phyloP scores from a whole-genome alignment of 2,113 vertebrate genomes.

The Nansenia antarctica region DNA sequence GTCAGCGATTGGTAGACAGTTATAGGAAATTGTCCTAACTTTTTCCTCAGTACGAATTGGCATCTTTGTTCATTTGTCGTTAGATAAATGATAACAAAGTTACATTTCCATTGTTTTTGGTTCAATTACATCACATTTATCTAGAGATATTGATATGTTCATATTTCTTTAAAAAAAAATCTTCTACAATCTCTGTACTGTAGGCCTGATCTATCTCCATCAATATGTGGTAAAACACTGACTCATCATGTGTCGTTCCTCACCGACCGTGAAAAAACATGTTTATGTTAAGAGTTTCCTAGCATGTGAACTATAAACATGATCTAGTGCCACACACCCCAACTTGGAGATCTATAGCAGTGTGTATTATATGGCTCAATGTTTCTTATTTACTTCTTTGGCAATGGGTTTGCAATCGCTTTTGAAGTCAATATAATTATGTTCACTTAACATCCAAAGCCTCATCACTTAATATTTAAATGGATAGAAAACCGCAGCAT shows the following conservation, averaged over 20 bases:
- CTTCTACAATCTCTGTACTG: too few species aligned
- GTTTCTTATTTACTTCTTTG: background rate
- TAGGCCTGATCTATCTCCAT: too few species aligned
- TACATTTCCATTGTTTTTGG: too few species aligned
- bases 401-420: background rate
- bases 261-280: background rate
- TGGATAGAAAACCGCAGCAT: background rate
- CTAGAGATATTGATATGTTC: too few species aligned
- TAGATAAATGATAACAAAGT: too few species aligned
- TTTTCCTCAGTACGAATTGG: too few species aligned
- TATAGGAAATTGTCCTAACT: too few species aligned
- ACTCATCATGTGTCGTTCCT: background rate
- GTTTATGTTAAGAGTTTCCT: background rate
- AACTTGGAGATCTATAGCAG: background rate
- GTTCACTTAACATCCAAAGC: background rate
- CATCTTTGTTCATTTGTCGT: too few species aligned
- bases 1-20: too few species aligned
- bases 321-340: background rate
- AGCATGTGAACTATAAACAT: background rate
- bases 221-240: background rate
- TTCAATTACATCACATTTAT: too few species aligned
- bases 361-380: background rate
- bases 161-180: too few species aligned
- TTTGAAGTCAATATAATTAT: conserved; percentile 25
- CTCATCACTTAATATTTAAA: background rate